Conservation (phyloP, 2,888 invertebrate genomes). For the Geophilus truncorum region DNA sequence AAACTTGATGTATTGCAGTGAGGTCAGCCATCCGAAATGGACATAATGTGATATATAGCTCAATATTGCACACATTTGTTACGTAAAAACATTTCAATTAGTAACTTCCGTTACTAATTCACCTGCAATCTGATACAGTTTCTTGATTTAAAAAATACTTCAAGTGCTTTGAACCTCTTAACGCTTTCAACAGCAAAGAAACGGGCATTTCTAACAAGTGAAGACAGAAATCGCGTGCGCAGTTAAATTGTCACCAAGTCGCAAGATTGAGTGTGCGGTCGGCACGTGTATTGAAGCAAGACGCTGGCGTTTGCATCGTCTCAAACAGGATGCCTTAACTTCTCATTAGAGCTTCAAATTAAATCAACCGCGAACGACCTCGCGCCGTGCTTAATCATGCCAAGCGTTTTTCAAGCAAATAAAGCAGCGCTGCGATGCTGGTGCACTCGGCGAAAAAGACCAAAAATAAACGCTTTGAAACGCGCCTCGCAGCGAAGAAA, state of each 20-base stretch:
- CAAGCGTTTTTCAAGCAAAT: neutral
- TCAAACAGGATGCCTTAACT: constrained; percentile 20
- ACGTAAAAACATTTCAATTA: too few species aligned
- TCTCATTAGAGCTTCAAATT: constrained; percentile 29
- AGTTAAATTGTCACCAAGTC: constrained; percentile 3
- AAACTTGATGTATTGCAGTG: too few species aligned
- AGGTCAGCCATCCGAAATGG: too few species aligned
- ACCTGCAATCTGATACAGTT: too few species aligned
- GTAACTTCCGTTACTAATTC: too few species aligned
- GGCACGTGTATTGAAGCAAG: constrained; percentile 21
- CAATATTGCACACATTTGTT: too few species aligned
- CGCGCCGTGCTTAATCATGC: constrained; percentile 28
- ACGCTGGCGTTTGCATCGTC: neutral
- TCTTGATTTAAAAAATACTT: too few species aligned
- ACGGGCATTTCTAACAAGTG: neutral
- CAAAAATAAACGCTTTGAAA: constrained; percentile 22
- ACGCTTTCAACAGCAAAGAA: neutral
- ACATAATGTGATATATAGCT: too few species aligned
- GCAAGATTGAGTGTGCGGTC: neutral
- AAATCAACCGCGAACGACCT: constrained; percentile 31
- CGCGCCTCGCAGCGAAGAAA: neutral
- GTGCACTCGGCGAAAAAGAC: constrained; percentile 6
- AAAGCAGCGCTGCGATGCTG: neutral
- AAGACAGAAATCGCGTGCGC: too few species aligned
- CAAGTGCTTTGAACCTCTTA: neutral